Evolutionary conservation across 2,888 invertebrate genomes (phyloP).

Genomic region (Matsumyia berberina): DNA sequence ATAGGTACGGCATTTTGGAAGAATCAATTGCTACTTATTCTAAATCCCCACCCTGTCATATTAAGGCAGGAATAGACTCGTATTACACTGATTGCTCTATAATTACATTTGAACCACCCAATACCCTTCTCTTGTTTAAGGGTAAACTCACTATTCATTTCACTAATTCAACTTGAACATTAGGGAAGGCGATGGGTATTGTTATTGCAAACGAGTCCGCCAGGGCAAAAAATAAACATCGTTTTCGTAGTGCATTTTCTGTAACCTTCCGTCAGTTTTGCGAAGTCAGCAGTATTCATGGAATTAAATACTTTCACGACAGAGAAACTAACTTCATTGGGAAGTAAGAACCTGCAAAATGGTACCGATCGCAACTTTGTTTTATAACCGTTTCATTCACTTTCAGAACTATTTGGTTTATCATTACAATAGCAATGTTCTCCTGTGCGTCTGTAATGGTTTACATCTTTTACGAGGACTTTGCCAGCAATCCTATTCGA

Average conservation of each 20-base stretch:
- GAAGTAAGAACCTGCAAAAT: conserved; percentile 74
- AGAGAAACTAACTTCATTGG: conserved; percentile 80
- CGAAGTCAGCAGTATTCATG: conserved; percentile 82
- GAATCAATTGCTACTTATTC: too few relatives aligned
- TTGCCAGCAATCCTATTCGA: conserved; percentile 86
- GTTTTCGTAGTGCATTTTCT: conserved; percentile 42
- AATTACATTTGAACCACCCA: too few relatives aligned
- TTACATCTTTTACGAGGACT: conserved; percentile 85
- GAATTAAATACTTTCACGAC: conserved; percentile 82
- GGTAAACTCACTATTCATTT: not conserved
- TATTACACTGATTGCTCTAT: too few relatives aligned
- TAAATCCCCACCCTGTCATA: too few relatives aligned
- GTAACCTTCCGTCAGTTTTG: conserved; percentile 81
- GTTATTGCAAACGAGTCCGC: conserved; percentile 3
- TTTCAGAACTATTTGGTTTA: conserved; percentile 85
- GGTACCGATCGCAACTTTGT: too few relatives aligned
- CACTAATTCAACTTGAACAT: not conserved
- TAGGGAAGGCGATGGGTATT: not conserved
- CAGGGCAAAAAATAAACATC: conserved; percentile 2
- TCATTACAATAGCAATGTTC: conserved; percentile 83
- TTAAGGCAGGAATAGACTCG: too few relatives aligned
- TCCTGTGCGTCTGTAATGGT: conserved; percentile 84
- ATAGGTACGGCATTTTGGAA: too few relatives aligned
- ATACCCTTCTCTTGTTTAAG: not conserved
- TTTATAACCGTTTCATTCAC: not conserved